A percentile compares a stretch with the other conserved stretches of the same genome.
phyloP scores from a whole-genome alignment of 2,797 vertebrate species.

The Diceros bicornis region DNA sequence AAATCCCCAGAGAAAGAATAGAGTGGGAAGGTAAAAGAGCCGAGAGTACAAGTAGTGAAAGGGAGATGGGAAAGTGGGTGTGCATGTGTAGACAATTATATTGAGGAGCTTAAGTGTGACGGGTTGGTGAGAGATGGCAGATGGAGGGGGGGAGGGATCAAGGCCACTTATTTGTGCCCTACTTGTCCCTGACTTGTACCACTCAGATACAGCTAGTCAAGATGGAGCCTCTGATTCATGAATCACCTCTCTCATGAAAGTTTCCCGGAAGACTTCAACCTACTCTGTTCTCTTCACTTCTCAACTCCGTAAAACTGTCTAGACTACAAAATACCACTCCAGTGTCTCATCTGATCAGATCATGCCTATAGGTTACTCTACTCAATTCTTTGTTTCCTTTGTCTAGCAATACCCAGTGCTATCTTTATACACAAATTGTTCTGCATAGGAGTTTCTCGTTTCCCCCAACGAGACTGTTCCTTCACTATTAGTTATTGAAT shows the following conservation, averaged over 20 bases:
- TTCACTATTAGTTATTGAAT: conserved; percentile 1
- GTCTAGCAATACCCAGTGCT: neutral
- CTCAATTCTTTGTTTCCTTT: neutral
- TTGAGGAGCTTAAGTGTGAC: neutral
- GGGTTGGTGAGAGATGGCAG: neutral
- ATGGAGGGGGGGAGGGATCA: neutral
- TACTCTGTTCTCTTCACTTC: neutral
- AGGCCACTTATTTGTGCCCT: neutral
- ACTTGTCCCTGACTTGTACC: neutral
- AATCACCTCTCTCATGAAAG: neutral
- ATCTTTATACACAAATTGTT: neutral
- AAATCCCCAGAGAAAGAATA: neutral
- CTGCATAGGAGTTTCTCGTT: neutral
- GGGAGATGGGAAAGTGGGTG: neutral
- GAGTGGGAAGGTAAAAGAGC: neutral
- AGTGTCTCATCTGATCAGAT: neutral
- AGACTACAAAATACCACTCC: neutral
- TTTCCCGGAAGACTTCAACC: neutral
- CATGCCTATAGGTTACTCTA: neutral
- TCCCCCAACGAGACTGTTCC: neutral
- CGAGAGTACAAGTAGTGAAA: neutral
- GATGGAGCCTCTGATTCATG: neutral
- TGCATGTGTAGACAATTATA: neutral
- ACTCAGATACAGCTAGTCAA: neutral
- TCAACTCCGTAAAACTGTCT: neutral